phyloP scores from a whole-genome alignment of 1,140 invertebrate species.

The Cecropterus lyciades region DNA sequence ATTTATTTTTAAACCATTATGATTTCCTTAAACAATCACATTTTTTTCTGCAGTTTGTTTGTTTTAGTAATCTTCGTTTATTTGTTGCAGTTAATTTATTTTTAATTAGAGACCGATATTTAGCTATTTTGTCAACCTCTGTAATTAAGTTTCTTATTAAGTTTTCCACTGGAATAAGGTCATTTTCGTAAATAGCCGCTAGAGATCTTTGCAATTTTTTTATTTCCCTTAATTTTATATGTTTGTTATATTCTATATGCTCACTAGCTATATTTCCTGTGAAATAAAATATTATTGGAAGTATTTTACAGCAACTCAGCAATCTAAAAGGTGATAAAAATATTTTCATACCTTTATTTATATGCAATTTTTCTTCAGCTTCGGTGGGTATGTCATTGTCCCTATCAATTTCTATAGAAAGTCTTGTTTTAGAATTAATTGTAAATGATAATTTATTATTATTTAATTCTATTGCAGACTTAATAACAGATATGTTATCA shows the following conservation, averaged over 20 bases:
- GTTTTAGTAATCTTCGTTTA: slow-evolving; percentile 40
- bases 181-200: slow-evolving; percentile 49
- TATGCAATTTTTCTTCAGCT: background rate
- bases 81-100: slow-evolving; percentile 28
- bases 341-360: slow-evolving; percentile 5
- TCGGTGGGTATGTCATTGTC: too few relatives aligned
- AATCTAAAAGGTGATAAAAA: too few relatives aligned
- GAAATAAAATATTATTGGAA: too few relatives aligned
- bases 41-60: slow-evolving; percentile 34
- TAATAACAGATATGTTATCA: slow-evolving; percentile 47
- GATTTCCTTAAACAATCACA: slow-evolving; percentile 43
- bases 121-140: slow-evolving; percentile 52
- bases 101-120: slow-evolving; percentile 47
- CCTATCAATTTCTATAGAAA: slow-evolving; percentile 47
- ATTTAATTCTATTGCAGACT: slow-evolving; percentile 43
- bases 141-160: slow-evolving; percentile 54
- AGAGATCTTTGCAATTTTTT: slow-evolving; percentile 42
- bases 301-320: too few relatives aligned
- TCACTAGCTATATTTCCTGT: background rate
- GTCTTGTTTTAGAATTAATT: slow-evolving; percentile 50
- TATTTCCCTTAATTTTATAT: background rate
- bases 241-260: background rate
- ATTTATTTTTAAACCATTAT: background rate
- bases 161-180: slow-evolving; percentile 59
- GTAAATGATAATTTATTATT: slow-evolving; percentile 49